Evolutionary conservation across 2,888 invertebrate genomes (phyloP).

Genomic region (Julus scandinavius): DNA sequence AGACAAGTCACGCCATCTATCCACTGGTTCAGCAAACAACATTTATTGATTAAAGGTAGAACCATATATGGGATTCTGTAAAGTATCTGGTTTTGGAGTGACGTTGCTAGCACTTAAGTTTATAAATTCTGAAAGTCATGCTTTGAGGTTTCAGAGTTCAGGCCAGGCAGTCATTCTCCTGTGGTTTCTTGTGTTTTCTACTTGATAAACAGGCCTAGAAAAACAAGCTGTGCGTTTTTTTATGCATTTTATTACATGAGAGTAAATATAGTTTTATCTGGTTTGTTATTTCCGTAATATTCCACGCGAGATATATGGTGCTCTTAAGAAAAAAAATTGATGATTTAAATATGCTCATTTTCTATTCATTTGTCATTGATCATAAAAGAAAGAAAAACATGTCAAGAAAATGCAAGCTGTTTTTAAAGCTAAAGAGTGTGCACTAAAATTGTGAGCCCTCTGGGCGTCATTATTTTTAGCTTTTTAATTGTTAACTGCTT

Average conservation of each 20-base stretch:
- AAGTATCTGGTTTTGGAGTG: conserved; percentile 15
- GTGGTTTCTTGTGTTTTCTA: conserved; percentile 13
- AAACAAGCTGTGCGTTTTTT: neutral
- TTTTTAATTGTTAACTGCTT: neutral
- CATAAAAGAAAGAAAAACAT: neutral
- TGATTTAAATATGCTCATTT: neutral
- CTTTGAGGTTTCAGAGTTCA: conserved; percentile 22
- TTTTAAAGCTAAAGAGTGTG: neutral
- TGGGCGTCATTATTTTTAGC: neutral
- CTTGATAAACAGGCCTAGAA: conserved; percentile 8
- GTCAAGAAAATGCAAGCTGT: neutral
- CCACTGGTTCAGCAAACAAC: neutral
- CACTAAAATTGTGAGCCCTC: neutral
- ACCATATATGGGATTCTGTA: conserved; percentile 11
- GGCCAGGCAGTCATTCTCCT: neutral
- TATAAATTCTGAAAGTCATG: conserved; percentile 34
- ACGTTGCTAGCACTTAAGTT: neutral
- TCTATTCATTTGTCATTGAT: neutral
- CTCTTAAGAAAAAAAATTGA: neutral
- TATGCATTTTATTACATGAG: neutral
- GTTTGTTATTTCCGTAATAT: neutral
- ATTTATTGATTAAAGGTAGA: conserved; percentile 7
- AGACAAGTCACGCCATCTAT: conserved; percentile 11
- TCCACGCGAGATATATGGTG: neutral
- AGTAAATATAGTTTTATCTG: neutral